Evolutionary conservation across 2,797 vertebrate species (phyloP), one percentile per base, ranked within the genome.

Genomic region (Pantherophis alleghaniensis): DNA sequence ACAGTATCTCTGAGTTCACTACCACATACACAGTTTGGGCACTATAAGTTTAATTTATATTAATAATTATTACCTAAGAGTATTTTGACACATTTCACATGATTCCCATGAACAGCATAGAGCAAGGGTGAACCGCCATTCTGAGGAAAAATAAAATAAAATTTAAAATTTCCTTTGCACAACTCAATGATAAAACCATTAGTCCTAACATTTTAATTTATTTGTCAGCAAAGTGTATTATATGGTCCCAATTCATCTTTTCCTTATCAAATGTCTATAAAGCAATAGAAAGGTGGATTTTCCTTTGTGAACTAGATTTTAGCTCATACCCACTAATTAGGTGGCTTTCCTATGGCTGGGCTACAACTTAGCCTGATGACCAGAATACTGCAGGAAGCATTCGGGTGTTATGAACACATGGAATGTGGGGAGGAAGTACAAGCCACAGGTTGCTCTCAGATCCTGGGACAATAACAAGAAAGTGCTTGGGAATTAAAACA

Each of bases 61-160:
- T 93, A 22, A 53, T 26, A 55, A 42, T 93, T 55, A 98, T 98
- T 97, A 99, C 99, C 99, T 32, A 99, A 96, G 47, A 99, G 98
- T 96, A 99, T 98, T 97, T 99, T 99, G 32, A 99, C 99, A 97
- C 99, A 99, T 95, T 99, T 99, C 86, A 99, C 98, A 7, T 99
- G 99, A 96, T 99, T 99, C 57, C 99, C 99, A 89, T 99, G 99
- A 51, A 99, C 99, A 2, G 99, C 99, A 61, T 99, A 99, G 0
- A 99, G 98, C 92, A 99, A 94, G 69, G 99, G 99, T 2, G 99
- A 99, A n/a, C 99, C 99, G 95, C 99, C 99, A 86, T 99, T 99
- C 99, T 99, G 97, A 10, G 97, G 98, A 97, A 93, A 24, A 20
- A 89, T 42, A 24, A 74, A 92, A 93, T 53, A 55, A 95, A 92